Conservation (phyloP, 2,113 vertebrate genomes). For the Pithys albifrons region DNA sequence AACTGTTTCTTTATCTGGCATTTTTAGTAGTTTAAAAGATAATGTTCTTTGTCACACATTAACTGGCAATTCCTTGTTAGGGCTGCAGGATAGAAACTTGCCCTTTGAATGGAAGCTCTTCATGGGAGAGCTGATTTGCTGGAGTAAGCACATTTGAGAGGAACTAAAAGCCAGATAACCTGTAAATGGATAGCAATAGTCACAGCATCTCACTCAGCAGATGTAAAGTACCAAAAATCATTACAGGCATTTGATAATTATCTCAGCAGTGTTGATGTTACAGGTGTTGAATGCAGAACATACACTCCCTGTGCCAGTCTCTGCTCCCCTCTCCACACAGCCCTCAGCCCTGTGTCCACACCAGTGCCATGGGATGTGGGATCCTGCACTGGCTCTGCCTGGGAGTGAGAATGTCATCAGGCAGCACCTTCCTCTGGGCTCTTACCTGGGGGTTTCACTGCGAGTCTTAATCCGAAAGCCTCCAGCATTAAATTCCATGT, state of each 20-base stretch:
- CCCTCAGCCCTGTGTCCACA: background rate
- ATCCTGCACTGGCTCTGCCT: background rate
- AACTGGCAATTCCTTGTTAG: background rate
- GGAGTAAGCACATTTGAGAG: background rate
- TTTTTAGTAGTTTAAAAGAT: background rate
- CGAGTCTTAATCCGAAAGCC: constrained; percentile 13
- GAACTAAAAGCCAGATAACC: background rate
- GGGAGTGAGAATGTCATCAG: background rate
- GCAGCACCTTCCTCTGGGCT: background rate
- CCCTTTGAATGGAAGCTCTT: background rate
- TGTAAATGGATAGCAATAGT: background rate
- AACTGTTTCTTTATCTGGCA: background rate
- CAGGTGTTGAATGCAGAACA: background rate
- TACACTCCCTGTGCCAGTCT: background rate
- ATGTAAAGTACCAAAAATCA: background rate
- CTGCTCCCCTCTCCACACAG: background rate
- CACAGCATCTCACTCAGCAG: background rate
- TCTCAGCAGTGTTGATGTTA: background rate
- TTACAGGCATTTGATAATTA: background rate
- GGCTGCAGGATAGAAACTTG: background rate
- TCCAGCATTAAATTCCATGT: background rate
- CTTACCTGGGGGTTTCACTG: background rate
- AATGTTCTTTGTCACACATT: background rate
- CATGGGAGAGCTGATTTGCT: background rate
- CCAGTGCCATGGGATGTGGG: fast-evolving